Evolutionary conservation across 1,140 invertebrate genomes (phyloP), one percentile per base, ranked within the genome.

Genomic region (Rhyacophila brunnea): DNA sequence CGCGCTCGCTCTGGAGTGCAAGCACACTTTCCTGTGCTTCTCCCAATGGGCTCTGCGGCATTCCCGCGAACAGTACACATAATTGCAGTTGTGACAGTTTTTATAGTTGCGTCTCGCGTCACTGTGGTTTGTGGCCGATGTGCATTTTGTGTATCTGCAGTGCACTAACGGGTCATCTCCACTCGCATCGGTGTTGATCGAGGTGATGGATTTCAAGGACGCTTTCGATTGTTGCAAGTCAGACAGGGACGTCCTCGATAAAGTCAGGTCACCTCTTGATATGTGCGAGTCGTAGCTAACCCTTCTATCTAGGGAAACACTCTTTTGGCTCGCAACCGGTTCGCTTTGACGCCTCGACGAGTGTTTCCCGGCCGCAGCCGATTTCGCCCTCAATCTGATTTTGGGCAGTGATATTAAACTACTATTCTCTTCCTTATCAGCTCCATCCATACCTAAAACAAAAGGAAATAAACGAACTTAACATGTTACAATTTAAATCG

Each of bases 61-160:
- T 66, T 90, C 86, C 55, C 88, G 83, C 38, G 89, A 91, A 75
- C 93, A 96, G 71, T 92, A 91, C 44, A 90, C 80, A 65, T 93
- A 93, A 57, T 89, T 89, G 77, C 95, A 97, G 75, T 96, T 96
- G 78, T 96, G 93, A 74, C 95, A 97, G 52, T 86, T 89, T 69
- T 94, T 92, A 77, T 87, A 95, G 67, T 83, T 83, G 64, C 85
- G 83, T 66, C 85, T 83, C 17, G 87, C 87, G 60, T 90, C 89
- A 20, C 81, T 78, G 13, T 84, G 64, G 7, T 78, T 83, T 1
- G 87, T 81, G 15, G 82, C 76, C 32, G 85, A 81, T 23, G 82
- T 77, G 72, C 90, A 92, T 70, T 91, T 89, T 54, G 86, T 85
- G 72, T 90, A 90, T 35, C 89, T 84, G 69, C 90, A 92, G 64